These are phyloP conservation scores for Carollia perspicillata DNA, from an alignment of 2,113 vertebrate species.

Conservation along the genomic window DNA sequence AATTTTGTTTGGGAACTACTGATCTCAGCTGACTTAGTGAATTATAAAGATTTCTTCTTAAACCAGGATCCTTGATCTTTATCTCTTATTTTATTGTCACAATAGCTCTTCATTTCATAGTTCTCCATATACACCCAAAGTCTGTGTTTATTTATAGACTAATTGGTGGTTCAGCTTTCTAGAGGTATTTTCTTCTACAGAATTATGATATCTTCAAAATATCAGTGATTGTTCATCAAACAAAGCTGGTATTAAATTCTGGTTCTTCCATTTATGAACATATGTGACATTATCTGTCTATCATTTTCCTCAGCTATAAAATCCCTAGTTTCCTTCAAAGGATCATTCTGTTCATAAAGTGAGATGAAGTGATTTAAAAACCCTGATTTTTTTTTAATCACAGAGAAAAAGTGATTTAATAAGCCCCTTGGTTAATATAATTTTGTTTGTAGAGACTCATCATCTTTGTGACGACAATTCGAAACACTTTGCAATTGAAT, in stretches of 20 bases:
- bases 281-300: not conserved
- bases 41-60: not conserved
- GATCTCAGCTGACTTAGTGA: not conserved
- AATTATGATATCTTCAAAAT: slow-evolving; percentile 10
- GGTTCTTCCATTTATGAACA: not conserved
- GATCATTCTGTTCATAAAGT: not conserved
- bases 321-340: not conserved
- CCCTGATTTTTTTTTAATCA: not conserved
- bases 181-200: not conserved
- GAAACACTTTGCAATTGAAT: not conserved
- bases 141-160: not conserved
- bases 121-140: not conserved
- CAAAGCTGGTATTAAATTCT: not conserved
- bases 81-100: not conserved
- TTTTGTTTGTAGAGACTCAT: not conserved
- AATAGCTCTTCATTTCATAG: not conserved
- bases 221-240: not conserved
- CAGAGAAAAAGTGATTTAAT: not conserved
- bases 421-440: not conserved
- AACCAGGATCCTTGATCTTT: not conserved
- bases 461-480: not conserved
- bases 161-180: not conserved
- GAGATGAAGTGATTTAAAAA: not conserved
- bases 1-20: not conserved
- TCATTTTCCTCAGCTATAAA: not conserved